phyloP scores from a whole-genome alignment of 2,797 vertebrate genomes.

The Enteromius treurensis region DNA sequence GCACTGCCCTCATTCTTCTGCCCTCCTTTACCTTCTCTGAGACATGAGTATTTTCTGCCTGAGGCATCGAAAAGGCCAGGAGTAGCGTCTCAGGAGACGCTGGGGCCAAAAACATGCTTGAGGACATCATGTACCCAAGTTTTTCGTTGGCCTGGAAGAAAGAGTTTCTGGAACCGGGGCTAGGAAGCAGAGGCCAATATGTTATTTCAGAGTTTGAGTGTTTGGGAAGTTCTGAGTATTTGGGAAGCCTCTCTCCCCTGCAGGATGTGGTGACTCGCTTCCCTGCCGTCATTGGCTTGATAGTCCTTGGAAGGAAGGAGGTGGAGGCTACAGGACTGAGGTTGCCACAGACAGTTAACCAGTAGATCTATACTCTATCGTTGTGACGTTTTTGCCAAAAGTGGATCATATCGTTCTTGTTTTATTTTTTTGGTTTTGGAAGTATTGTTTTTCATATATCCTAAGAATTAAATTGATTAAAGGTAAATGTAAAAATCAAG shows the following conservation, averaged over 20 bases:
- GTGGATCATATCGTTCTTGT: not conserved
- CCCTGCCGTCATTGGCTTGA: slow-evolving; percentile 46
- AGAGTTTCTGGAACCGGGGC: not conserved
- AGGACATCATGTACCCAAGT: slow-evolving; percentile 11
- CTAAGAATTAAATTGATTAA: not conserved
- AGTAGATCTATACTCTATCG: not conserved
- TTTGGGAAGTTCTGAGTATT: slow-evolving; percentile 2
- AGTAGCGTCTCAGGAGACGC: not conserved
- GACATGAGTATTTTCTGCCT: slow-evolving; percentile 1
- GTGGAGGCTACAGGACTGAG: slow-evolving; percentile 18
- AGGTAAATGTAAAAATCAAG: not conserved
- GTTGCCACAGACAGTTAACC: slow-evolving; percentile 19
- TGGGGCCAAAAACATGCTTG: not conserved
- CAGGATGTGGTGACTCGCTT: slow-evolving; percentile 52
- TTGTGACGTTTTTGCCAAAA: slow-evolving; percentile 15
- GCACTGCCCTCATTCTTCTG: not conserved
- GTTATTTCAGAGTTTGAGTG: slow-evolving; percentile 17
- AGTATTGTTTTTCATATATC: not conserved
- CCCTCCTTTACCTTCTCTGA: not conserved
- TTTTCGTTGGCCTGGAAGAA: slow-evolving; percentile 4
- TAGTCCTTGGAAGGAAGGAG: slow-evolving; percentile 43
- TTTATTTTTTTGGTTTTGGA: not conserved
- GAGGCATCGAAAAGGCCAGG: not conserved
- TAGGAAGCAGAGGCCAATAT: slow-evolving; percentile 12
- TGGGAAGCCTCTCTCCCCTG: not conserved